Evolutionary conservation across 2,888 invertebrate genomes (phyloP), one percentile per base, ranked within the genome.

Genomic region (Euproctis similis): DNA sequence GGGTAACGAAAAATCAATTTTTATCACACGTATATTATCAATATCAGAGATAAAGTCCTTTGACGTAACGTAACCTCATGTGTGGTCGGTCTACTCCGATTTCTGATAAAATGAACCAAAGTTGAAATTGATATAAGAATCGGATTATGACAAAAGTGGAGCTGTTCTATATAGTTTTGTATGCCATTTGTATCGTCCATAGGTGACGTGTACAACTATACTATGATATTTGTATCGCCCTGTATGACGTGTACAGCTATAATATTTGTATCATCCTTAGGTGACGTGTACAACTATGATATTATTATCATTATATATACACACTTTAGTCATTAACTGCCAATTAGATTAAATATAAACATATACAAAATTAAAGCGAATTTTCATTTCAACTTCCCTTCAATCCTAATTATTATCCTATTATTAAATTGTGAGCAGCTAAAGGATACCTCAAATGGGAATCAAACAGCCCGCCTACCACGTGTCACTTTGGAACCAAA

Each of bases 291-390:
- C 57, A 59, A 57, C 61, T 67, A 66, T 58, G 53, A 59, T 63
- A 58, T 61, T 62, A 57, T 60, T 55, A 42, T 64, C n/a, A n/a
- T n/a, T n/a, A n/a, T n/a, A n/a, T n/a, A n/a, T n/a, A n/a, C n/a
- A 14, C 6, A 64, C 46, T 56, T 59, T 68, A 73, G 73, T 72
- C 66, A 70, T 62, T 67, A 71, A 75, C 74, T 78, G 77, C 76
- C 76, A 77, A 70, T 48, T 69, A 66, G 62, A 58, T 52, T 62
- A 53, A 60, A 9, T 12, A 23, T 2, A 12, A 23, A 12, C 4
- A n/a, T 56, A 54, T 58, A 47, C 52, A 55, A 51, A 39, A 36
- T 30, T 46, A 21, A 46, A 28, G 39, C 17, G 6, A 3, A 30
- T 18, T 26, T 54, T 53, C 62, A 34, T 52, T 59, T 57, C 23